Evolutionary conservation across 35 echinoderm and acorn worm species (phyloP).

Genomic region (Amphiura filiformis): DNA sequence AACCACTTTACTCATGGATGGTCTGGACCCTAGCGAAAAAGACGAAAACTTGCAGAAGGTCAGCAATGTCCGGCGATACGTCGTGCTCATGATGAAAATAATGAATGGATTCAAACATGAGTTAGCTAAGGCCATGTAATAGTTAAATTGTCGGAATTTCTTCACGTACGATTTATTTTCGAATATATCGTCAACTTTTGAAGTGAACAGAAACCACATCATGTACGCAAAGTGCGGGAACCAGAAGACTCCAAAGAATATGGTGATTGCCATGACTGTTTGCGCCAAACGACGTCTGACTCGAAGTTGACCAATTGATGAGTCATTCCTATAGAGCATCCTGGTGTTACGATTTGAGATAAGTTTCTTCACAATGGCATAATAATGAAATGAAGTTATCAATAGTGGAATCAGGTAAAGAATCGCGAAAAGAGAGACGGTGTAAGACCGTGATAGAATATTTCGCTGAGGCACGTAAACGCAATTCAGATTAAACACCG

Average conservation of each 20-base stretch:
- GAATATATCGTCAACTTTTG: neutral
- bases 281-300: constrained; percentile 67
- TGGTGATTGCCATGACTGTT: constrained; percentile 55
- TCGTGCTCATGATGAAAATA: constrained; percentile 77
- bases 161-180: neutral
- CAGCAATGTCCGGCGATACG: constrained; percentile 38
- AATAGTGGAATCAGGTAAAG: neutral
- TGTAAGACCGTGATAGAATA: too few species aligned
- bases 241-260: constrained; percentile 85
- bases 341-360: constrained; percentile 47
- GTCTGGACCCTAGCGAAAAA: too few species aligned
- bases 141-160: constrained; percentile 17
- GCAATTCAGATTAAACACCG: too few species aligned
- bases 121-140: constrained; percentile 64
- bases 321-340: constrained; percentile 47
- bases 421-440: too few species aligned
- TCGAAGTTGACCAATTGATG: constrained; percentile 51
- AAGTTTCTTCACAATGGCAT: constrained; percentile 55
- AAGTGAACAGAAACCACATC: constrained; percentile 22
- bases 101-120: constrained; percentile 81
- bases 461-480: too few species aligned
- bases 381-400: constrained; percentile 48
- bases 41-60: too few species aligned
- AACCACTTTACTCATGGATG: too few species aligned
- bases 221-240: constrained; percentile 55